Percentiles rank a stretch among this genome's conserved stretches.
Conservation (phyloP, 2,113 vertebrate genomes). For the Pelecanus crispus region DNA sequence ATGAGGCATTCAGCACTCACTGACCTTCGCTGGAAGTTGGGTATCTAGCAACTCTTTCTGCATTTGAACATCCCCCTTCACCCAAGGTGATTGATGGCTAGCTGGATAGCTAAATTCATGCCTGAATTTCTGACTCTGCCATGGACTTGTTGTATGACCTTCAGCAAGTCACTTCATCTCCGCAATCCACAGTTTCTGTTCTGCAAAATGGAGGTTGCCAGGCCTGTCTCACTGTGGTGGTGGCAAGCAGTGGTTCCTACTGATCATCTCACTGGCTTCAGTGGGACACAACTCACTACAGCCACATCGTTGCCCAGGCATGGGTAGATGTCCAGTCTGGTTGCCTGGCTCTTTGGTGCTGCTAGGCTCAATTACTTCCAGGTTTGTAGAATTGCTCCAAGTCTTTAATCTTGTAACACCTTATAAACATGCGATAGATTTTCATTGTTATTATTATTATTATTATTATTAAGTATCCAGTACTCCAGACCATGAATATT, state of each 20-base stretch:
- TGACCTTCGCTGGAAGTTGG: slow-evolving; percentile 19
- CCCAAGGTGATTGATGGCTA: not conserved
- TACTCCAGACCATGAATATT: not conserved
- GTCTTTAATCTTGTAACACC: not conserved
- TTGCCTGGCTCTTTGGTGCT: not conserved
- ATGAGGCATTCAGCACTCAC: not conserved
- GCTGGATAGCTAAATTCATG: not conserved
- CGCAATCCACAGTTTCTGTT: not conserved
- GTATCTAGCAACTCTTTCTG: not conserved
- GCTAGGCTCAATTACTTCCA: not conserved
- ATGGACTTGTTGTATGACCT: not conserved
- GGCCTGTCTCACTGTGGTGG: not conserved
- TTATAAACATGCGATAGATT: not conserved
- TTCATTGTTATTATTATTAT: not conserved
- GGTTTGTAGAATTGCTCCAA: not conserved
- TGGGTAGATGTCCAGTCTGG: not conserved
- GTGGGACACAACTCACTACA: accelerated
- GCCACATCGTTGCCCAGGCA: not conserved
- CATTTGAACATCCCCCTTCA: not conserved
- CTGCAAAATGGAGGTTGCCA: not conserved
- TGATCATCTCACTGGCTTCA: not conserved
- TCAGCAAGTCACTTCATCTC: not conserved
- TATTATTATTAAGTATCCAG: not conserved
- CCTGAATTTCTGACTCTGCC: not conserved
- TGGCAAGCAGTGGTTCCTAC: not conserved